Conservation (phyloP, 2,888 invertebrate species). For the Notocelia uddmanniana region DNA sequence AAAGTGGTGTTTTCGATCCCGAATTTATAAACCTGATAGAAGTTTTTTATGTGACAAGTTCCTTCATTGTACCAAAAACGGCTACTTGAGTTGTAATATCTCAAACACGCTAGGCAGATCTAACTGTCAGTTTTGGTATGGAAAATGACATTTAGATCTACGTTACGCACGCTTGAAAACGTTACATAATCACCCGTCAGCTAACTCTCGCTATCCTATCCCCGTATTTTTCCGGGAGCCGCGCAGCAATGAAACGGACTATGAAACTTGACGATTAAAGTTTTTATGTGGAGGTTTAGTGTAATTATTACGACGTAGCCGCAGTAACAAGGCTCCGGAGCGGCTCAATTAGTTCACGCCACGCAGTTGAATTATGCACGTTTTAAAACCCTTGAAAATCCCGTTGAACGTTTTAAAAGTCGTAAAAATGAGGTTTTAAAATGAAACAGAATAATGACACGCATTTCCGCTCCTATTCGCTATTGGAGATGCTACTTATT, state of each 20-base stretch:
- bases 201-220: neutral
- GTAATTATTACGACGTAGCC: constrained; percentile 42
- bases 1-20: too few species aligned
- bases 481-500: too few species aligned
- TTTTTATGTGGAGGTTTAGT: constrained; percentile 44
- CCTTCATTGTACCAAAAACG: too few species aligned
- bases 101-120: too few species aligned
- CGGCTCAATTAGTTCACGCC: constrained; percentile 33
- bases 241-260: constrained; percentile 37
- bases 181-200: too few species aligned
- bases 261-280: constrained; percentile 47
- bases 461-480: neutral
- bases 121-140: too few species aligned
- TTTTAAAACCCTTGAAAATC: constrained; percentile 26
- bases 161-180: too few species aligned
- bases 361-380: constrained; percentile 36
- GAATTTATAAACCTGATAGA: too few species aligned
- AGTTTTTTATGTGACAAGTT: too few species aligned
- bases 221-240: constrained; percentile 1
- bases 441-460: neutral
- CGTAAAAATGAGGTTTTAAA: constrained; percentile 1
- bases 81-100: too few species aligned
- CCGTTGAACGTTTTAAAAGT: neutral
- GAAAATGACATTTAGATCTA: too few species aligned
- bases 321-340: constrained; percentile 32